Base-by-base conservation (phyloP, 1,140 invertebrate species). In the roundworm (Caenorhabditis elegans) region DNA sequence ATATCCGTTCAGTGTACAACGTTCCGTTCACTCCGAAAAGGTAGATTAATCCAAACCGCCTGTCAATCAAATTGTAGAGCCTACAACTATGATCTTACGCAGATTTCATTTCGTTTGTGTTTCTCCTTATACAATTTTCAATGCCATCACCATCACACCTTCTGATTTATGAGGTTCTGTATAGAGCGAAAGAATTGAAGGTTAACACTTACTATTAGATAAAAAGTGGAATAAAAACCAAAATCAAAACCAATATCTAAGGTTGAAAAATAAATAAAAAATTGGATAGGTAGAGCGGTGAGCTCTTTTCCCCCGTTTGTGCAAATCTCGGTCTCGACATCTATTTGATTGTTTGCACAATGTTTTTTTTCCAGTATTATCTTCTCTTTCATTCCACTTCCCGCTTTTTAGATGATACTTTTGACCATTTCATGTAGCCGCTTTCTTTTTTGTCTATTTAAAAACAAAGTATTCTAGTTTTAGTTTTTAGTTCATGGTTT, bases 261-360 rank as follows among this genome's bases (percentile, higher is more conserved):
- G 60, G 60, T 70, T n/a, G 34, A 70, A 70, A 70, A 39, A 31
- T 36, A 60, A 60, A 70, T 70, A 70, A 13, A 70, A 39, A 39
- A 60, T 31, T 17, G 15, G 22, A 26, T 15, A 17, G 53, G n/a
- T 39, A 34, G 28, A 8, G 55, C 55, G 55, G 26, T 60, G 55
- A 60, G 55, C 55, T 60, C 55, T 60, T 31, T 60, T 5, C 55
- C 5, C 28, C n/a, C n/a, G 36, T 70, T 39, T 39, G n/a, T 39
- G 31, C 60, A 70, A 70, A 70, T 70, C 60, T 60, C 53, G 53
- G 28, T 17, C 53, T 70, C 26, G 34, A 70, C 60, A 70, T 70
- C 34, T 34, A 70, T 70, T 70, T 39, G 31, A 70, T 70, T 70
- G 60, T 70, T 70, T 70, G 60, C 60, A 70, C 60, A 70, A 70